These are phyloP conservation scores for Centrocercus urophasianus DNA, from an alignment of 2,113 vertebrate species.

Conservation along the genomic window DNA sequence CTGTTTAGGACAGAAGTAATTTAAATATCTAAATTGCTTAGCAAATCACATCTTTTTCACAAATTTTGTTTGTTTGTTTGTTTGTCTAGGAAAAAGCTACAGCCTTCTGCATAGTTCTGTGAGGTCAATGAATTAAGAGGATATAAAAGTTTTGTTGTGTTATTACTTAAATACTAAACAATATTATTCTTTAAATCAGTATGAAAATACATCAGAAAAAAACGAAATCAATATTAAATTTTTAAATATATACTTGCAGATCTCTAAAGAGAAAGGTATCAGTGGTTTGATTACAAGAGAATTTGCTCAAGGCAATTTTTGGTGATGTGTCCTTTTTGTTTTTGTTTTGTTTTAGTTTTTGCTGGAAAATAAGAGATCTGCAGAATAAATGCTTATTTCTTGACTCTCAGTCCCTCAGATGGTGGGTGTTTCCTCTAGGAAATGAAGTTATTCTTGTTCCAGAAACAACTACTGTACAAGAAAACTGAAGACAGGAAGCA, in stretches of 20 bases:
- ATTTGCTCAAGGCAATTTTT: constrained; percentile 1
- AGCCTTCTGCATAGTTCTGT: background rate
- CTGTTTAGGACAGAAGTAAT: background rate
- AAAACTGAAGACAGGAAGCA: constrained; percentile 62
- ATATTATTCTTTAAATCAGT: background rate
- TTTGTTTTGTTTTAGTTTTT: constrained; percentile 18
- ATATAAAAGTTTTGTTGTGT: background rate
- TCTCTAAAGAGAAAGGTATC: background rate
- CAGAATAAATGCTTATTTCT: constrained; percentile 24
- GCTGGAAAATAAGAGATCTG: constrained; percentile 3
- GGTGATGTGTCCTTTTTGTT: constrained; percentile 18
- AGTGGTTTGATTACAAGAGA: constrained; percentile 20
- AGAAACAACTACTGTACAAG: constrained; percentile 70
- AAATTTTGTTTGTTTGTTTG: background rate
- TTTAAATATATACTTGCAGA: background rate
- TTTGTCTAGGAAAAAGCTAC: background rate
- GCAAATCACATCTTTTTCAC: background rate
- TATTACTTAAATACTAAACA: background rate
- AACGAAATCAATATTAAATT: background rate
- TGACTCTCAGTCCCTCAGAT: constrained; percentile 41
- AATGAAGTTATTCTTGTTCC: constrained; percentile 59
- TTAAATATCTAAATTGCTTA: background rate
- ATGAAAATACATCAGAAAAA: background rate
- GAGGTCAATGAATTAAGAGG: background rate
- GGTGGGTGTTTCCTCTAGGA: constrained; percentile 65